Evolutionary conservation across 2,888 invertebrate genomes (phyloP), one percentile per base, ranked within the genome.

Genomic region (Diaperis boleti): DNA sequence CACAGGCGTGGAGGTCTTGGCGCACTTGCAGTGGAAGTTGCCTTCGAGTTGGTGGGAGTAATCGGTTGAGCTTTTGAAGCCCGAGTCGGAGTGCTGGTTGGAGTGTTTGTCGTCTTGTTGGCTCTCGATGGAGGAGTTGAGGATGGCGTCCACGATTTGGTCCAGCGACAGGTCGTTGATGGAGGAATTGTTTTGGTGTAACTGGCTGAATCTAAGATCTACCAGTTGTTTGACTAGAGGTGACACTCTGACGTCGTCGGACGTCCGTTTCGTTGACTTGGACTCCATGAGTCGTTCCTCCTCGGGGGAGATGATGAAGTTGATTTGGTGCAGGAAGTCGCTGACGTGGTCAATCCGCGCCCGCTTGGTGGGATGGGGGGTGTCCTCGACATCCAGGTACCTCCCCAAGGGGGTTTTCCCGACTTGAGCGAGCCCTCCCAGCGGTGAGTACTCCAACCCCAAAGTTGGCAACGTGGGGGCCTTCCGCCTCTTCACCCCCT

Each of bases 161-260:
- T 88, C 87, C 39, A 88, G 77, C 77, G 86, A 77, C 82, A 81
- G 79, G 82, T 86, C 67, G 82, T 85, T 80, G 81, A 86, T 81
- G 69, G 83, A 84, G 3, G 84, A 84, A 0, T 71, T 83, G 39
- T 70, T 66, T 29, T 63, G 62, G 52, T 83, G 84, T 76, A 83
- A 82, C 61, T 84, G 82, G 72, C 84, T 85, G 74, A 87, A 87
- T 71, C 84, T 83, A 68, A 87, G 76, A 67, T 85, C 86, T 61
- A 88, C 84, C 70, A 88, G 78, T 72, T 85, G 85, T 60, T 83
- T 82, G 63, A 88, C 86, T 71, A 89, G 79, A 64, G 88, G 88
- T 15, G 88, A 87, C 17, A 88, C 82, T 59, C 83, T 84, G 13
- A 73, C 68, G 8, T 65, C 60, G 6, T 69, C 68, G 6, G 52